Base-by-base conservation (phyloP, 1,140 invertebrate genomes). In the Hypothenemus hampei region DNA sequence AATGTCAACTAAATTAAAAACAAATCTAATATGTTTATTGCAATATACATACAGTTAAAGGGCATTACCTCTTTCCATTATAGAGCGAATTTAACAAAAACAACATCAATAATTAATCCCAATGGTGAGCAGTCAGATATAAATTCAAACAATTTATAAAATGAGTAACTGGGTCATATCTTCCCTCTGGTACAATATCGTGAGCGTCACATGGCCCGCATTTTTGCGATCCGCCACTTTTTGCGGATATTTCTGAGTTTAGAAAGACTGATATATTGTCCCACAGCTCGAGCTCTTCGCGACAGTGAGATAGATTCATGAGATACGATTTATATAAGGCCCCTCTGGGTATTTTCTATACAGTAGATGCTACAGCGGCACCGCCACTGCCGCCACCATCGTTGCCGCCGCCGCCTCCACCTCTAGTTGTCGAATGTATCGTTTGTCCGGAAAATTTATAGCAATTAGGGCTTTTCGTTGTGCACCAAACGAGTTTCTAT, bases 231-330 rank as follows among this genome's bases (percentile, higher is more conserved):
- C 43, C 52, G 57, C 43, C 43, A 59, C 46, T 64, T 64, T 62
- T 64, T 64, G 62, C 44, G 54, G 57, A 59, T 59, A 64, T 64
- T 62, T 62, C 62, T 64, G 62, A 60, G 62, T 64, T 58, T 60
- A 50, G 58, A 39, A 56, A 43, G 57, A 33, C 54, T 62, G 60
- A 64, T 64, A 64, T 64, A 64, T 64, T 52, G 53, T 58, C 55
- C 51, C 57, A 41, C 23, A 57, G 58, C 52, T 57, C 40, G 40
- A 53, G 49, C 62, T 26, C 47, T 49, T 29, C 51, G 55, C 53
- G 57, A 64, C 60, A 59, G 44, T 51, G 57, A 62, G 62, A 64
- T 62, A 59, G 62, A 62, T 64, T 64, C 62, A 61, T 61, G 60
- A 60, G 62, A 59, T 61, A 62, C 52, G 57, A 64, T 62, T 60